These are phyloP conservation scores for Lepidothrix coronata DNA, from an alignment of 2,113 vertebrate genomes.

Conservation along the genomic window DNA sequence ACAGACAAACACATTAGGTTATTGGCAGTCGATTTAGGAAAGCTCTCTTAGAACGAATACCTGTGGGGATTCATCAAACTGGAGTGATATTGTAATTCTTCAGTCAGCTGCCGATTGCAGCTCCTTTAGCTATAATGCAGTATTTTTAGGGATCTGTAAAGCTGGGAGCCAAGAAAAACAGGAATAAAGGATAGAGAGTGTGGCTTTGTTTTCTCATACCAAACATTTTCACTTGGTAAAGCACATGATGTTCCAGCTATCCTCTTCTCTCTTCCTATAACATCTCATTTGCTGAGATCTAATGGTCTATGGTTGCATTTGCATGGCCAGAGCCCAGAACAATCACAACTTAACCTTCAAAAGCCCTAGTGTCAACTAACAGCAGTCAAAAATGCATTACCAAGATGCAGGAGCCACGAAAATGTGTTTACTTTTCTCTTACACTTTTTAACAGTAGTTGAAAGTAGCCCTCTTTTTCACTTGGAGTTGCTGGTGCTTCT, in stretches of 20 bases:
- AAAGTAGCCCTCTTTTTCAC: neutral
- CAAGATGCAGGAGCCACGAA: neutral
- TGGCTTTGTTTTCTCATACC: constrained; percentile 15
- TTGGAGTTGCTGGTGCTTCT: neutral
- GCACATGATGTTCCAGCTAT: constrained; percentile 35
- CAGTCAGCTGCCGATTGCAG: neutral
- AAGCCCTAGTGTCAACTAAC: neutral
- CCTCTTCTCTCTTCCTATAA: neutral
- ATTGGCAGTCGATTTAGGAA: neutral
- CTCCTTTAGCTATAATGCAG: neutral
- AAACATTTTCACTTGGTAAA: constrained; percentile 16
- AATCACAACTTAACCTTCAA: neutral
- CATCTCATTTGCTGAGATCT: constrained; percentile 41
- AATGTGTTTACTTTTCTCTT: neutral
- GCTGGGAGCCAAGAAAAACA: constrained; percentile 11
- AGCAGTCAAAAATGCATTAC: neutral
- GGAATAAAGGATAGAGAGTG: neutral
- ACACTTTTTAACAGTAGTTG: neutral
- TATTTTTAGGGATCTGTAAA: neutral
- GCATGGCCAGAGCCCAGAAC: neutral
- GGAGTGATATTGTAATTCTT: neutral
- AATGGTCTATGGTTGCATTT: neutral
- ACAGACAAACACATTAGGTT: neutral
- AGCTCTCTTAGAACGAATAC: neutral
- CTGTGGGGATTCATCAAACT: neutral